These are phyloP conservation scores for Pithys albifrons DNA, from an alignment of 2,113 vertebrate species.

Conservation along the genomic window DNA sequence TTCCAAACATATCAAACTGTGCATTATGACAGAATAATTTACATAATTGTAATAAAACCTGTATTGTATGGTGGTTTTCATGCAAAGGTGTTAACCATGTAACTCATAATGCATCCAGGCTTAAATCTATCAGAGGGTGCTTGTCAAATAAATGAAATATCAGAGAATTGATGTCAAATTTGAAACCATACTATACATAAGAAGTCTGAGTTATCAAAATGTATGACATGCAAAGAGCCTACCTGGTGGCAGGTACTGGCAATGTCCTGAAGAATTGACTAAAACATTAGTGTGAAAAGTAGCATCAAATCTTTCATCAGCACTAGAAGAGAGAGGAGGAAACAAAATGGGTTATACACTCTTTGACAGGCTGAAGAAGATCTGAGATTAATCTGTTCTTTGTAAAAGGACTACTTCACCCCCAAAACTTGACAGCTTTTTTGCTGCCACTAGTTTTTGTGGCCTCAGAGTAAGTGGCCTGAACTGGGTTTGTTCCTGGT, in stretches of 20 bases:
- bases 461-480: neutral
- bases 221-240: constrained; percentile 9
- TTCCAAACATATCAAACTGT: neutral
- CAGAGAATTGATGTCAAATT: neutral
- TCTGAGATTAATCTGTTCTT: neutral
- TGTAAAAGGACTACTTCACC: neutral
- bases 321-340: constrained; percentile 74
- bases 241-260: constrained; percentile 93
- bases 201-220: neutral
- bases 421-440: neutral
- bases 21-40: neutral
- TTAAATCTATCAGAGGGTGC: neutral
- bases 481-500: neutral
- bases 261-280: constrained; percentile 85
- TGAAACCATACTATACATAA: neutral
- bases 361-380: neutral
- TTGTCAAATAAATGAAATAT: neutral
- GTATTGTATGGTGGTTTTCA: neutral
- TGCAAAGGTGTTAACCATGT: neutral
- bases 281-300: constrained; percentile 93
- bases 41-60: neutral
- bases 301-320: constrained; percentile 92
- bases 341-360: neutral
- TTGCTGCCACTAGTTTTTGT: neutral
- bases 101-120: neutral